A percentile compares a stretch with the other conserved stretches of the same genome.
phyloP scores from a whole-genome alignment of 1,140 invertebrate species.

The Temnothorax longispinosus region DNA sequence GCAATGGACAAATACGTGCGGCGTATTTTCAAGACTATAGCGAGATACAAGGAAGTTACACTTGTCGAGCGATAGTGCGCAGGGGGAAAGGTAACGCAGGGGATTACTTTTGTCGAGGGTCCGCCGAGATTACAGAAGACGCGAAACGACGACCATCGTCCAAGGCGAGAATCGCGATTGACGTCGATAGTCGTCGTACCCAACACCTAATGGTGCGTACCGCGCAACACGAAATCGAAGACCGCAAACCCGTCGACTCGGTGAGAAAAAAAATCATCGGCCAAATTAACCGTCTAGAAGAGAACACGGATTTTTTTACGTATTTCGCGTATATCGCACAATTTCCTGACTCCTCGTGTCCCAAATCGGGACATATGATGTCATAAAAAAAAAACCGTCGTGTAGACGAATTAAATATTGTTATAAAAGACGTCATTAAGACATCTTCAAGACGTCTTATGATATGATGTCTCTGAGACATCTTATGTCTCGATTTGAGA shows the following conservation, averaged over 20 bases:
- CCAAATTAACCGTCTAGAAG: background rate
- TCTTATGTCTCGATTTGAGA: too few species aligned
- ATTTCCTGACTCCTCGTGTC: background rate
- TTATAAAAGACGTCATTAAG: too few species aligned
- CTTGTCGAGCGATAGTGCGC: background rate
- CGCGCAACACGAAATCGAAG: conserved; percentile 57
- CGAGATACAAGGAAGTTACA: background rate
- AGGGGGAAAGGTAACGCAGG: background rate
- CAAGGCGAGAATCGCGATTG: conserved; percentile 9
- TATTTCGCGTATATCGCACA: background rate
- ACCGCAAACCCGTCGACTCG: background rate
- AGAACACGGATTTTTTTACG: conserved; percentile 1
- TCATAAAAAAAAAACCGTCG: too few species aligned
- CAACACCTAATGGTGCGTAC: conserved; percentile 64
- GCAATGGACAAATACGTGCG: background rate
- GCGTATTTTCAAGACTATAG: background rate
- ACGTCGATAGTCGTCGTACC: conserved; percentile 16
- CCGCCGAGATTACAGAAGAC: conserved; percentile 13
- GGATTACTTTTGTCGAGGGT: conserved; percentile 11
- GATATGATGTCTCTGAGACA: too few species aligned
- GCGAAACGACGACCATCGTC: conserved; percentile 43
- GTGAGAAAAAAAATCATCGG: background rate
- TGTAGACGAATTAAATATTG: too few species aligned
- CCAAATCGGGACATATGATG: too few species aligned
- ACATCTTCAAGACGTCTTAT: too few species aligned